Percentiles rank a stretch among this genome's conserved stretches.
These are phyloP conservation scores for Dufourea novaeangliae DNA, from an alignment of 1,140 invertebrate species.

Conservation along the genomic window DNA sequence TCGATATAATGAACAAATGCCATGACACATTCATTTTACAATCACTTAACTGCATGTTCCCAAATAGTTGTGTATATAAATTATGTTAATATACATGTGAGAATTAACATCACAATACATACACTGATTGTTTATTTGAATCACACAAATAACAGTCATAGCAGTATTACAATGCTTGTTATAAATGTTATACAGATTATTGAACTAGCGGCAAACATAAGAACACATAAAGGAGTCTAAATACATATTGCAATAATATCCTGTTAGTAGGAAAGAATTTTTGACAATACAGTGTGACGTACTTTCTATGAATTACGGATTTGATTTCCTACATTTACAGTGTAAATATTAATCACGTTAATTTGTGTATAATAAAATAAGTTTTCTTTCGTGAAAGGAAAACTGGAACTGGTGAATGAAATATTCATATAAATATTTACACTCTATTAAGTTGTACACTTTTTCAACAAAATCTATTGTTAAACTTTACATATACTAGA, in stretches of 20 bases:
- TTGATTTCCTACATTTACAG: conserved; percentile 9
- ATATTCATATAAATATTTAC: conserved; percentile 39
- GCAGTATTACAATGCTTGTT: conserved; percentile 56
- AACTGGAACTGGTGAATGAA: conserved; percentile 6
- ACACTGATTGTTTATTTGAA: conserved; percentile 64
- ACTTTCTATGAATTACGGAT: background rate
- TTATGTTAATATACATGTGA: conserved; percentile 22
- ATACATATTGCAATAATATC: background rate
- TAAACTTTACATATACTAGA: conserved; percentile 26
- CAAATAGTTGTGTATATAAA: conserved; percentile 29
- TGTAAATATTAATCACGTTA: conserved; percentile 15
- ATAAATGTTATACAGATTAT: conserved; percentile 38
- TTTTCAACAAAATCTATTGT: conserved; percentile 12
- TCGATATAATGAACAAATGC: conserved; percentile 20
- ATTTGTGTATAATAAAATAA: conserved; percentile 21
- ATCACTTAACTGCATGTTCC: background rate
- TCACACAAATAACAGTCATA: conserved; percentile 67
- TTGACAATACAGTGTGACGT: conserved; percentile 3
- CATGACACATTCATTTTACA: conserved; percentile 13
- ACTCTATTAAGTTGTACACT: conserved; percentile 18
- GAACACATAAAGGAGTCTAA: background rate
- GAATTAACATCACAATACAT: conserved; percentile 14
- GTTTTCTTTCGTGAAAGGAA: background rate
- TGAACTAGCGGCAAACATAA: conserved; percentile 2
- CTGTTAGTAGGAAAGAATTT: background rate